Evolutionary conservation across 2,888 invertebrate species (phyloP).

Genomic region (Anthophora plumipes): DNA sequence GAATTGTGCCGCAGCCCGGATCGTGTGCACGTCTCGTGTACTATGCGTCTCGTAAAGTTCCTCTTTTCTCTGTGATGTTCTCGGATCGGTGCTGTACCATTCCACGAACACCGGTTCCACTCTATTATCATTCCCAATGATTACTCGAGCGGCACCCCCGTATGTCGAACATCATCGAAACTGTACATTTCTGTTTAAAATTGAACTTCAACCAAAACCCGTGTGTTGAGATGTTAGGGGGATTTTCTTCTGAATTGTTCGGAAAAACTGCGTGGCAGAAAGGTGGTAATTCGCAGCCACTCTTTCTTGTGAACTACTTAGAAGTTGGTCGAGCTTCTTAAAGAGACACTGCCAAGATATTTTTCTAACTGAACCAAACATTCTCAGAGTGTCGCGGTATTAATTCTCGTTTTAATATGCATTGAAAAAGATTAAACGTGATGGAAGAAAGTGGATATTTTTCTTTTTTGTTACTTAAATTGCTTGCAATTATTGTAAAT

Average conservation of each 20-base stretch:
- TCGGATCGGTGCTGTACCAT: slow-evolving; percentile 4
- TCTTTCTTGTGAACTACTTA: neutral
- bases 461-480: too few relatives aligned
- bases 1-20: slow-evolving; percentile 75
- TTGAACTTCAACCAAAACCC: neutral
- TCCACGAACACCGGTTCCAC: slow-evolving; percentile 28
- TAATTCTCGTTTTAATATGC: neutral
- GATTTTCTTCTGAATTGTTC: neutral
- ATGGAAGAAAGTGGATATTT: too few relatives aligned
- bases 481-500: too few relatives aligned
- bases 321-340: neutral
- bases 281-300: neutral
- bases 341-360: neutral
- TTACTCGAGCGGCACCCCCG: slow-evolving; percentile 15
- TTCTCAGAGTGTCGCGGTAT: neutral
- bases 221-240: too few relatives aligned
- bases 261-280: neutral
- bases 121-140: slow-evolving; percentile 15
- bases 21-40: slow-evolving; percentile 36
- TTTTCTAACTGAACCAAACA: neutral
- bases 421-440: too few relatives aligned
- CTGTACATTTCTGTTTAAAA: slow-evolving; percentile 3
- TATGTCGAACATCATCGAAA: slow-evolving; percentile 6
- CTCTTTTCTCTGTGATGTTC: slow-evolving; percentile 43
- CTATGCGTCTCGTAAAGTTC: slow-evolving; percentile 45